A percentile compares a stretch with the other conserved stretches of the same genome.
phyloP scores from a whole-genome alignment of 2,797 vertebrate genomes.

The Chanos chanos region DNA sequence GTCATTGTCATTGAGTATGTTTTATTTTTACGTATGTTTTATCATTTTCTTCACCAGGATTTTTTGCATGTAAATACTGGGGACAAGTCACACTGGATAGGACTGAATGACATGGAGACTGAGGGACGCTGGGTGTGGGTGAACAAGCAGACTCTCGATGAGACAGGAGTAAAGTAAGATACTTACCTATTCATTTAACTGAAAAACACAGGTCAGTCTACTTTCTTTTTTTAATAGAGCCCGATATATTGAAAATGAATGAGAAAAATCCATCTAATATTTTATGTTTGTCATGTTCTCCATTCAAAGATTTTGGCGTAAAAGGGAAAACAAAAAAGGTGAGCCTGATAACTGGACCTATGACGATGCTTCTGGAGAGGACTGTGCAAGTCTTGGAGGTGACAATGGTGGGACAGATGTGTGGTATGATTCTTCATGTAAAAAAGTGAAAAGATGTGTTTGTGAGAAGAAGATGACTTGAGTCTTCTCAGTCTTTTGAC shows the following conservation, averaged over 20 bases:
- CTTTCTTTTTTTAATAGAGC: not conserved
- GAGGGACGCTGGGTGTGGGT: not conserved
- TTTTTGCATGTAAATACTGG: not conserved
- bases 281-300: not conserved
- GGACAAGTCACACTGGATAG: not conserved
- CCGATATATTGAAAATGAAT: not conserved
- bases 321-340: not conserved
- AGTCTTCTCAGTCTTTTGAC: too few relatives aligned
- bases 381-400: slow-evolving; percentile 32
- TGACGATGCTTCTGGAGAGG: slow-evolving; percentile 14
- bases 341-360: slow-evolving; percentile 35
- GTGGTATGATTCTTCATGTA: slow-evolving; percentile 31
- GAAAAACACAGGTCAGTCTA: too few relatives aligned
- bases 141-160: not conserved
- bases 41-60: not conserved
- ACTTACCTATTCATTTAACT: too few relatives aligned
- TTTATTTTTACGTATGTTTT: not conserved
- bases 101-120: not conserved
- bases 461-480: slow-evolving; percentile 24
- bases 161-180: not conserved
- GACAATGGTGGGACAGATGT: fast-evolving
- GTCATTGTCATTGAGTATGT: not conserved
- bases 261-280: not conserved
- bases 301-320: not conserved
- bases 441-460: not conserved